Percentiles rank a stretch among this genome's conserved stretches.
Evolutionary conservation across 2,113 vertebrate genomes (phyloP).

Genomic region (Lichenostomus cassidix): DNA sequence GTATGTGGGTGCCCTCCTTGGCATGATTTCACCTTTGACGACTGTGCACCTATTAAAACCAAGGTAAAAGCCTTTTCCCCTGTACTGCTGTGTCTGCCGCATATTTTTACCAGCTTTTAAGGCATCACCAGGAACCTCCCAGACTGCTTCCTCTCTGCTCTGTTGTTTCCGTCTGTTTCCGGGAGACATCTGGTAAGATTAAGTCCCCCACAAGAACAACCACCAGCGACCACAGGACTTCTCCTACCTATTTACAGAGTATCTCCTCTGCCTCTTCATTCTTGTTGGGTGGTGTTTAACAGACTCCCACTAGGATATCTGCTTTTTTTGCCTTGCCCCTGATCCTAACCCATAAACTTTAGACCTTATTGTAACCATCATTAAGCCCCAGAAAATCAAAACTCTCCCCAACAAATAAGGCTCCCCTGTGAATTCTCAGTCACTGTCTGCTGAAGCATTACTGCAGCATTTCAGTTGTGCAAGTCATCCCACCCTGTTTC

Average conservation of each 20-base stretch:
- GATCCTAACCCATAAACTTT: neutral
- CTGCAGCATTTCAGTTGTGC: neutral
- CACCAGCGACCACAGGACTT: neutral
- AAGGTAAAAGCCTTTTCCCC: too few relatives aligned
- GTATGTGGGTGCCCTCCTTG: too few relatives aligned
- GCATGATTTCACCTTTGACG: too few relatives aligned
- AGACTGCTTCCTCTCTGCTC: neutral
- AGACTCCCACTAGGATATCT: neutral
- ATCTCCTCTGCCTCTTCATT: neutral
- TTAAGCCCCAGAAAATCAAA: neutral
- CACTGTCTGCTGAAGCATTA: neutral
- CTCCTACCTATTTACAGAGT: neutral
- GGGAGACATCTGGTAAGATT: neutral
- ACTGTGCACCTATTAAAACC: too few relatives aligned
- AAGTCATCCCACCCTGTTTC: neutral
- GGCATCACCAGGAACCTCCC: neutral
- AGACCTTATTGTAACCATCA: neutral
- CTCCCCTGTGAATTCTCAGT: neutral
- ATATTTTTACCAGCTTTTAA: too few relatives aligned
- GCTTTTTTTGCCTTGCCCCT: neutral
- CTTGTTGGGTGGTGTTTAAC: neutral
- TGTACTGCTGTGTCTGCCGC: too few relatives aligned
- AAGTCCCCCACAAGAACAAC: neutral
- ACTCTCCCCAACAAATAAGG: neutral
- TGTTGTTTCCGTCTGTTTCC: neutral